Evolutionary conservation across 2,888 invertebrate species (phyloP).

Genomic region (Thera obeliscata): DNA sequence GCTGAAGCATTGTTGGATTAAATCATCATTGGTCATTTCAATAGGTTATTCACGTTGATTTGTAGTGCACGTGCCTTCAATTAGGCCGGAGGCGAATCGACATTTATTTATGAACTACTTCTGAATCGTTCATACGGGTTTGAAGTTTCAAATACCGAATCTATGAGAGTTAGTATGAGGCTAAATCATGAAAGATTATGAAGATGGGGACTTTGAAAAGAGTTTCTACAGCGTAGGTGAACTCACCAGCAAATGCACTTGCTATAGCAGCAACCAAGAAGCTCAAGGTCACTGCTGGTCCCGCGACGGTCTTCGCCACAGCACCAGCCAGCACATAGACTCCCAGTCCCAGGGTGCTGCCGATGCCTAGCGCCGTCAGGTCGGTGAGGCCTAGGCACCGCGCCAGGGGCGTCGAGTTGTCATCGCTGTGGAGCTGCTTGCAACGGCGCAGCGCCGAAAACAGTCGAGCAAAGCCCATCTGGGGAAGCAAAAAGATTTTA

Average conservation of each 20-base stretch:
- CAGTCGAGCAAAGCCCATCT: slow-evolving; percentile 71
- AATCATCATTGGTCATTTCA: not conserved
- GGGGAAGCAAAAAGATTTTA: slow-evolving; percentile 33
- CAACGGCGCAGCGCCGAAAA: slow-evolving; percentile 71
- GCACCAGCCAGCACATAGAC: slow-evolving; percentile 97
- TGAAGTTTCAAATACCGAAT: no score
- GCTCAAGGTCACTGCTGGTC: slow-evolving; percentile 95
- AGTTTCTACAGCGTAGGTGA: no score
- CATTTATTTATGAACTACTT: not conserved
- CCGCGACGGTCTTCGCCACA: slow-evolving; percentile 93
- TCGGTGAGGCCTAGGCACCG: slow-evolving; percentile 92
- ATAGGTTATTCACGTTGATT: slow-evolving; percentile 15
- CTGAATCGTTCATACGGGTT: not conserved
- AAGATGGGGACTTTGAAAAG: no score
- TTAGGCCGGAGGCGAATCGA: slow-evolving; percentile 9
- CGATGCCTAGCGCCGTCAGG: slow-evolving; percentile 94
- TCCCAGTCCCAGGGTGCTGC: slow-evolving; percentile 95
- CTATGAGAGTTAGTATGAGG: no score
- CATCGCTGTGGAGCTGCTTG: slow-evolving; percentile 74
- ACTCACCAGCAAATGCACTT: slow-evolving; percentile 94
- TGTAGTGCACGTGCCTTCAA: slow-evolving; percentile 23
- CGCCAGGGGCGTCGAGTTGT: slow-evolving; percentile 72
- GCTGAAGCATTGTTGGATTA: slow-evolving; percentile 10
- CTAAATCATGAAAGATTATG: no score
- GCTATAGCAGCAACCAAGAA: slow-evolving; percentile 97